phyloP scores from a whole-genome alignment of 2,888 invertebrate genomes.

The Tenthredo notha region DNA sequence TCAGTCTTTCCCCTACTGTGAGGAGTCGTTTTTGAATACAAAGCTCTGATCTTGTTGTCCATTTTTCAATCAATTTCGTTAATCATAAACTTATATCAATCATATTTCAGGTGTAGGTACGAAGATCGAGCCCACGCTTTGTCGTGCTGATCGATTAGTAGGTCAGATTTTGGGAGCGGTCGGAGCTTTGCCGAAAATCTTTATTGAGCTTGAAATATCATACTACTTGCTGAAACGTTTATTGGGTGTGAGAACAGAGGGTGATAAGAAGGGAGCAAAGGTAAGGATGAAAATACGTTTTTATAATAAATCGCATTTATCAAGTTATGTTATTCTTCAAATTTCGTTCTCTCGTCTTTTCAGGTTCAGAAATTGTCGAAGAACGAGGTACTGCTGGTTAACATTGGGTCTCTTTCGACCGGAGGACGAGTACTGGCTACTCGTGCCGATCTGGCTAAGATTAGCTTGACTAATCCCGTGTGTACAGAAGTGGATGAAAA shows the following conservation, averaged over 20 bases:
- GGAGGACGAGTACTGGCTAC: constrained; percentile 97
- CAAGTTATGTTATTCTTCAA: neutral
- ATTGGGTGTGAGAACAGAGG: constrained; percentile 98
- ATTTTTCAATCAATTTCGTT: neutral
- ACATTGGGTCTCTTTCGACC: constrained; percentile 99
- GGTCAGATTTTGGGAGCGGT: constrained; percentile 97
- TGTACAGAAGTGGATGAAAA: constrained; percentile 99
- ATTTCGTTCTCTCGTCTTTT: constrained; percentile 43
- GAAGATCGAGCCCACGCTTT: constrained; percentile 98
- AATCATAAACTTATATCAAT: neutral
- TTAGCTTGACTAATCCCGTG: constrained; percentile 97
- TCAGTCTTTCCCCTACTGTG: no score
- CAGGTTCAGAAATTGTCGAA: constrained; percentile 92
- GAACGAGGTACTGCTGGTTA: constrained; percentile 96
- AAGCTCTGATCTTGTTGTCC: neutral
- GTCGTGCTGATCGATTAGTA: constrained; percentile 98
- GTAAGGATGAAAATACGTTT: constrained; percentile 76
- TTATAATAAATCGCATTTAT: neutral
- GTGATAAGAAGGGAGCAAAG: constrained; percentile 99
- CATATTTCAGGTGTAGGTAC: constrained; percentile 91
- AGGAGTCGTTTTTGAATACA: no score
- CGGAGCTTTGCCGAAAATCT: constrained; percentile 97
- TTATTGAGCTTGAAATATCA: constrained; percentile 98
- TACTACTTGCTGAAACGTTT: constrained; percentile 97
- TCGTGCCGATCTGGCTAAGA: constrained; percentile 98